phyloP scores from a whole-genome alignment of 2,113 vertebrate species.

The Tychaedon coryphoeus region DNA sequence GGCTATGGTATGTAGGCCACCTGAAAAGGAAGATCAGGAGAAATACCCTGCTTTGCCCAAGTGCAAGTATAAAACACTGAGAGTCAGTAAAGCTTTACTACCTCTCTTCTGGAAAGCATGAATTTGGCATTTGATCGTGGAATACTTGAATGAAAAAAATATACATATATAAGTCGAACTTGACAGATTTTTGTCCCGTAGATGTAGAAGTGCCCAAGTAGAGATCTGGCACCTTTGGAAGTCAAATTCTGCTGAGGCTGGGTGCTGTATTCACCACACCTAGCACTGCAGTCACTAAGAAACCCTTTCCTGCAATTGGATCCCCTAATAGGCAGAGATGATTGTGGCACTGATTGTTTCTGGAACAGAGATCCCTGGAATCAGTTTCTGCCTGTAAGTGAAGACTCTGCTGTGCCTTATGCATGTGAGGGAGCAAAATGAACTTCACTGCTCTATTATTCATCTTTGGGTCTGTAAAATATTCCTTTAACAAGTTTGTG shows the following conservation, averaged over 20 bases:
- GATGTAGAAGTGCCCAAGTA: rapidly evolving
- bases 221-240: background rate
- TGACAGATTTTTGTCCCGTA: background rate
- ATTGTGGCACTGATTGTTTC: background rate
- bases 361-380: background rate
- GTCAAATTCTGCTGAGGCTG: background rate
- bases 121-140: background rate
- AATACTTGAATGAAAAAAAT: background rate
- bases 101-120: background rate
- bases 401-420: background rate
- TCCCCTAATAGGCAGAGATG: background rate
- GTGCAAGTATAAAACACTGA: background rate
- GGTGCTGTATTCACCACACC: background rate
- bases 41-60: rapidly evolving
- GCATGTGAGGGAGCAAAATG: background rate
- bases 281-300: background rate
- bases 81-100: background rate
- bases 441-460: background rate
- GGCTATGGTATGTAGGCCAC: background rate
- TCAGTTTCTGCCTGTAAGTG: background rate
- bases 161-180: rapidly evolving
- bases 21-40: background rate
- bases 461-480: background rate
- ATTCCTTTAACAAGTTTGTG: background rate
- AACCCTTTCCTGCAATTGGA: background rate